Percentiles rank a stretch among this genome's conserved stretches.
Conservation (phyloP, 2,113 vertebrate genomes). For the Dipodomys stephensi region DNA sequence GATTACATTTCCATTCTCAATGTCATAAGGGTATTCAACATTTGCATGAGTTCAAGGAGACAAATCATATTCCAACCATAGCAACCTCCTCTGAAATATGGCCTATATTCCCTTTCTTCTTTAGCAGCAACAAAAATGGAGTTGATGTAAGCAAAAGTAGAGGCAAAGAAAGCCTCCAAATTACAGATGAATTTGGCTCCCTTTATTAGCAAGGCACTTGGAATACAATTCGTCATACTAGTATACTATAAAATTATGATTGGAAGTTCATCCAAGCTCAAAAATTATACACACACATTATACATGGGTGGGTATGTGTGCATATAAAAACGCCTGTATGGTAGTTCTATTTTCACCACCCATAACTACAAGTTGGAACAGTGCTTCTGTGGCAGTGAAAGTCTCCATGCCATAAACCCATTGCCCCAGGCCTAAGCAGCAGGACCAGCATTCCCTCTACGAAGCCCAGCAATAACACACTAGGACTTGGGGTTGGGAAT, state of each 20-base stretch:
- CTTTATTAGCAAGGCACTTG: not conserved
- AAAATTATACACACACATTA: not conserved
- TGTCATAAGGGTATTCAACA: not conserved
- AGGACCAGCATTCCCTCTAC: not conserved
- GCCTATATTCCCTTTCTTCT: not conserved
- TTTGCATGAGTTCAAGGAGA: not conserved
- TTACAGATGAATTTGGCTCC: constrained; percentile 17
- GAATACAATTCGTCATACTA: not conserved
- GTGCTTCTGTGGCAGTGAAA: not conserved
- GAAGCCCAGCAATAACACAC: not conserved
- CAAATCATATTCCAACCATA: not conserved
- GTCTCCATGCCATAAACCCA: constrained; percentile 20
- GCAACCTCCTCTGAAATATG: not conserved
- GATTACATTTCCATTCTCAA: not conserved
- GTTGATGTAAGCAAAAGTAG: not conserved
- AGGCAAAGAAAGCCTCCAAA: not conserved
- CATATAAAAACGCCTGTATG: too few species aligned
- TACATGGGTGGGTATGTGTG: not conserved
- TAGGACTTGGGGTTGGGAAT: not conserved
- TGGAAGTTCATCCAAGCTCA: constrained; percentile 20
- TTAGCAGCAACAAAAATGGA: not conserved
- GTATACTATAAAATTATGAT: not conserved
- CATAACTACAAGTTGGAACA: constrained; percentile 1
- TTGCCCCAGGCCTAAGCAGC: not conserved
- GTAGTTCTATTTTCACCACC: not conserved